Evolutionary conservation across 2,113 vertebrate genomes (phyloP).

Genomic region (Ursus arctos): DNA sequence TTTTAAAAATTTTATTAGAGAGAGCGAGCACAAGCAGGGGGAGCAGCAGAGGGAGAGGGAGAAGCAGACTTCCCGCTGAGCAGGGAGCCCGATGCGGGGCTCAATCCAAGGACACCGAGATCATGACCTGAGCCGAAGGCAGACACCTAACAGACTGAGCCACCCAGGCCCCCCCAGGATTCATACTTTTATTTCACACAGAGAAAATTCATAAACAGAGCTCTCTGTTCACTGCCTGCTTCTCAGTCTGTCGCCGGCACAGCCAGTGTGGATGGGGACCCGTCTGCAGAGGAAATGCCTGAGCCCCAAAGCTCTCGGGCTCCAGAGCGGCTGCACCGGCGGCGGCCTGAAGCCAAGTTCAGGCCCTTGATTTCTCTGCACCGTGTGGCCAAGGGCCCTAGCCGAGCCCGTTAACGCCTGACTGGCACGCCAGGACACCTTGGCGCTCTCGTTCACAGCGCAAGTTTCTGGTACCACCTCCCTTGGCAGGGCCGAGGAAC

Average conservation of each 20-base stretch:
- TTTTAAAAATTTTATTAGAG: not conserved
- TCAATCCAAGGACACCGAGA: no score
- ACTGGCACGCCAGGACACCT: no score
- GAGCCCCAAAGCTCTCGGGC: not conserved
- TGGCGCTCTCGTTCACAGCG: not conserved
- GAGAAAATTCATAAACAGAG: not conserved
- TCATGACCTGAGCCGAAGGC: no score
- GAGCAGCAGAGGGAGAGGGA: no score
- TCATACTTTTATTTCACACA: not conserved
- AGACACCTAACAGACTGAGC: no score
- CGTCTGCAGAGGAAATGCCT: not conserved
- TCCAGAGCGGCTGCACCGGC: not conserved
- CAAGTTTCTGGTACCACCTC: not conserved
- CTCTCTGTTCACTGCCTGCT: not conserved
- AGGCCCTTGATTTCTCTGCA: not conserved
- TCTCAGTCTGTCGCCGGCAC: accelerated
- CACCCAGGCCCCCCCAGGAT: not conserved
- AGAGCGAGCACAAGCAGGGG: no score
- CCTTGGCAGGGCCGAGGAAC: not conserved
- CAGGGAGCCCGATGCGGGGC: no score
- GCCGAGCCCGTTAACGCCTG: not conserved
- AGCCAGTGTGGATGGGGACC: not conserved
- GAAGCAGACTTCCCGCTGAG: no score
- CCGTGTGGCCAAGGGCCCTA: not conserved
- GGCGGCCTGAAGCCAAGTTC: not conserved